phyloP scores from a whole-genome alignment of 2,888 invertebrate species.

The Temnothorax ravouxi region DNA sequence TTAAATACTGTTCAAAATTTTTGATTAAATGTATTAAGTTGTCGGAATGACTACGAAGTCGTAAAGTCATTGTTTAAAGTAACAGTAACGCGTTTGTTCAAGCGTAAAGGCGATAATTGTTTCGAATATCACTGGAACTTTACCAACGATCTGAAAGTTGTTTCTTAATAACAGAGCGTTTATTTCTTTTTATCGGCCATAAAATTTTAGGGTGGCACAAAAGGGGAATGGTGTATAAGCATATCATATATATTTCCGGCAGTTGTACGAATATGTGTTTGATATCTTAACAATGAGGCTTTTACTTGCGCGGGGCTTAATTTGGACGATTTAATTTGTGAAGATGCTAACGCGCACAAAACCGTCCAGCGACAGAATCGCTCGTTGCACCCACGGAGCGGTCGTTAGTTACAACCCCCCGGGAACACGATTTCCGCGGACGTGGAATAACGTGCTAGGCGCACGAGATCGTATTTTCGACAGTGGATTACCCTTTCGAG shows the following conservation, averaged over 20 bases:
- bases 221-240: neutral
- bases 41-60: neutral
- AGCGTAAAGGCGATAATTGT: slow-evolving; percentile 16
- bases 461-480: slow-evolving; percentile 74
- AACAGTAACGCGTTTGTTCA: slow-evolving; percentile 8
- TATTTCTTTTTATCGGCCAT: slow-evolving; percentile 14
- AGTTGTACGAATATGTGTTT: neutral
- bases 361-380: slow-evolving; percentile 61
- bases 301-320: slow-evolving; percentile 15
- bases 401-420: slow-evolving; percentile 53
- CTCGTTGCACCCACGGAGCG: slow-evolving; percentile 50
- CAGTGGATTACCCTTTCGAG: slow-evolving; percentile 76
- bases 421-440: slow-evolving; percentile 72
- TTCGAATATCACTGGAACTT: slow-evolving; percentile 8
- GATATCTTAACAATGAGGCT: slow-evolving; percentile 17
- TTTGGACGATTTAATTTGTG: slow-evolving; percentile 68
- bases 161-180: slow-evolving; percentile 10
- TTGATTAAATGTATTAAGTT: slow-evolving; percentile 20
- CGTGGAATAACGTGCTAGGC: slow-evolving; percentile 72
- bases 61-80: slow-evolving; percentile 7
- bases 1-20: slow-evolving; percentile 1
- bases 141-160: neutral
- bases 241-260: neutral
- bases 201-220: slow-evolving; percentile 4
- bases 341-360: slow-evolving; percentile 32